Conservation (phyloP, 35 echinoderm and acorn worm genomes). For the Diadema setosum region DNA sequence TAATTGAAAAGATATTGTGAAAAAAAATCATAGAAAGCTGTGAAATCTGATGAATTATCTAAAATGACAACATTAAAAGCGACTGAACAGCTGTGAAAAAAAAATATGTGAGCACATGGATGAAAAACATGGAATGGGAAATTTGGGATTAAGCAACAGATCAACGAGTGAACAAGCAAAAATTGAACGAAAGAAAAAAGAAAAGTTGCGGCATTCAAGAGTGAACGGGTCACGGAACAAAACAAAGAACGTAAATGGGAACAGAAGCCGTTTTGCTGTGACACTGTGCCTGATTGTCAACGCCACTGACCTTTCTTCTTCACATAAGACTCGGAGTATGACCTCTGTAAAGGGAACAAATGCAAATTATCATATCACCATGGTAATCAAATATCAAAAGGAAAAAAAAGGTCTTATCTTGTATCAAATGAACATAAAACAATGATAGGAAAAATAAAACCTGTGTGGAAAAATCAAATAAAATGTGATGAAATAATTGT, state of each 20-base stretch:
- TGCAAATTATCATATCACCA: no score
- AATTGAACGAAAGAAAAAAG: background rate
- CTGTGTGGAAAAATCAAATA: no score
- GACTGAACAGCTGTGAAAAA: background rate
- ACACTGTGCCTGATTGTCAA: background rate
- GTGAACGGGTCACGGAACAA: no score
- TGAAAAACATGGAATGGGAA: background rate
- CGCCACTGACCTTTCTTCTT: conserved; percentile 86
- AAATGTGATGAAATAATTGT: no score
- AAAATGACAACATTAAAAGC: background rate
- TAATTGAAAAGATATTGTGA: background rate
- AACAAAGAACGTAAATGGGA: no score
- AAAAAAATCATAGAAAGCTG: no score
- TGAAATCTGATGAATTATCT: background rate
- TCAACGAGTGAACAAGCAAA: background rate
- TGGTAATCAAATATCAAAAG: no score
- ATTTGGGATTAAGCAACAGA: background rate
- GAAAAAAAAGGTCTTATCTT: no score
- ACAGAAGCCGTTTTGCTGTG: background rate
- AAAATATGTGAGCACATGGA: no score
- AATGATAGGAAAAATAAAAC: no score
- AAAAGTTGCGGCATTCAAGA: background rate
- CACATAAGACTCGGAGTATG: conserved; percentile 95
- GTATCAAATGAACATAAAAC: no score
- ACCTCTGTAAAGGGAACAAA: conserved; percentile 94